Evolutionary conservation across 2,113 vertebrate genomes (phyloP).

Genomic region (Nyctibius bracteatus): DNA sequence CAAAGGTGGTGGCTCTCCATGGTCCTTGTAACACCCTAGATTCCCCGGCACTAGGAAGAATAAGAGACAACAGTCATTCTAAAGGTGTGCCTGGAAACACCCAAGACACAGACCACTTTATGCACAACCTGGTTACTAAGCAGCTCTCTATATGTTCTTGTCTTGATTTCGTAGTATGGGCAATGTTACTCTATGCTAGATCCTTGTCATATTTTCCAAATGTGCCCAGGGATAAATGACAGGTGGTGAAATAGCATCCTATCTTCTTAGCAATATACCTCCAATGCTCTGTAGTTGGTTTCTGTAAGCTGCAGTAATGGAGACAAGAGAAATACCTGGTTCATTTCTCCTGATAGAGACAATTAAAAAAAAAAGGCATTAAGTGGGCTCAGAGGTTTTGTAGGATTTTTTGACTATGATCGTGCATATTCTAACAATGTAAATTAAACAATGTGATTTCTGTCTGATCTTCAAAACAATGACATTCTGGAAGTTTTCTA

Average conservation of each 20-base stretch:
- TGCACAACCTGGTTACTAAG: not conserved
- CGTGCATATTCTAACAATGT: not conserved
- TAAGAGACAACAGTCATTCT: conserved; percentile 2
- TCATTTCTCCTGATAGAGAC: not conserved
- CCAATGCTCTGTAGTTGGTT: not conserved
- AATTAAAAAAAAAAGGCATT: not conserved
- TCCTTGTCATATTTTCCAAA: not conserved
- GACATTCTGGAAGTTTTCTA: not conserved
- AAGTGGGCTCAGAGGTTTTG: not conserved
- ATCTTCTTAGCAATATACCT: not conserved
- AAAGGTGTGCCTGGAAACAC: not conserved
- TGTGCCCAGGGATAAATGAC: not conserved
- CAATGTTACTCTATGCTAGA: not conserved
- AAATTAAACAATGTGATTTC: not conserved
- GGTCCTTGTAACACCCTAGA: conserved; percentile 93
- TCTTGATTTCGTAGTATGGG: not conserved
- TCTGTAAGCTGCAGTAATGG: not conserved
- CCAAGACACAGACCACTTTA: not conserved
- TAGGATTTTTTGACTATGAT: not conserved
- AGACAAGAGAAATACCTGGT: not conserved
- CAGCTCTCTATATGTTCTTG: not conserved
- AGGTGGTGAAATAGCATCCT: not conserved
- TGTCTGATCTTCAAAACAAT: not conserved
- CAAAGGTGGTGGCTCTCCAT: conserved; percentile 89
- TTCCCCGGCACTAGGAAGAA: conserved; percentile 90